Conservation (phyloP, 64 coral and sea anemone species). For the Actinia tenebrosa region DNA sequence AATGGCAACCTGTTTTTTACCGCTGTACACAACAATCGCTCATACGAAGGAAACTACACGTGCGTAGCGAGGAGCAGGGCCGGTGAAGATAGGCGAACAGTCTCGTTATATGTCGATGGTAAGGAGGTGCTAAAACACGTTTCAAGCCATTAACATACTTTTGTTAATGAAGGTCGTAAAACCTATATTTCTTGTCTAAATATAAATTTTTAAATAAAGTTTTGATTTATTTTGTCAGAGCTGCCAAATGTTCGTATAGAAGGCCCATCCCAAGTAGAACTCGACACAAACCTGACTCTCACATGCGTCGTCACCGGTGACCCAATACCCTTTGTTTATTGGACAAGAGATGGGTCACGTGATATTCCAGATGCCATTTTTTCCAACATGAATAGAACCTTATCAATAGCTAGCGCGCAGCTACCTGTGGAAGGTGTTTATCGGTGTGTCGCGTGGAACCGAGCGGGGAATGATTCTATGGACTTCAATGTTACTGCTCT, state of each 20-base stretch:
- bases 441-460: slow-evolving; percentile 10
- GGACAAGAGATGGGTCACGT: slow-evolving; percentile 22
- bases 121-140: neutral
- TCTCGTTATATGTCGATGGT: slow-evolving; percentile 38
- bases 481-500: neutral
- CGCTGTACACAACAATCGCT: slow-evolving; percentile 25
- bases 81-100: slow-evolving; percentile 2
- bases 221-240: too few relatives aligned
- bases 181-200: too few relatives aligned
- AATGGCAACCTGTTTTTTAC: slow-evolving; percentile 28
- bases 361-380: neutral
- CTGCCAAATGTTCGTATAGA: neutral
- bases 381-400: neutral
- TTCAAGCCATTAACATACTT: too few relatives aligned
- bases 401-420: neutral
- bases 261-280: neutral
- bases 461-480: slow-evolving; percentile 22
- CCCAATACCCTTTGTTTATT: slow-evolving; percentile 11
- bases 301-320: slow-evolving; percentile 11
- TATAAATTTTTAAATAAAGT: too few relatives aligned
- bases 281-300: neutral
- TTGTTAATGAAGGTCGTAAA: too few relatives aligned
- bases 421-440: neutral
- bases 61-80: slow-evolving; percentile 33
- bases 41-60: slow-evolving; percentile 45